phyloP scores from a whole-genome alignment of 1,140 invertebrate species.

The Reticulitermes speratus region DNA sequence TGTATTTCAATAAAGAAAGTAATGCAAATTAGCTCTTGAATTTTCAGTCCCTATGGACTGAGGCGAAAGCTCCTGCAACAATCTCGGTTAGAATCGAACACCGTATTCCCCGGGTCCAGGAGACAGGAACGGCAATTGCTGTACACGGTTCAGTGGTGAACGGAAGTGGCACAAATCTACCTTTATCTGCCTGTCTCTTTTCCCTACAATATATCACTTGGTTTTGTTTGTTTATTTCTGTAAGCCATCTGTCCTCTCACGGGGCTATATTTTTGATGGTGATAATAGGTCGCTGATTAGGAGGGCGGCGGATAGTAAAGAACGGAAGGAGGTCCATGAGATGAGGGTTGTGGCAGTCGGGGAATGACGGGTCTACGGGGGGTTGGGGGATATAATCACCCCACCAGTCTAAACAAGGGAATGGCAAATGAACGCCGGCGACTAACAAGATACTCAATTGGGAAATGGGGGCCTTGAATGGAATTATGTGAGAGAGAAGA shows the following conservation, averaged over 20 bases:
- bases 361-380: not conserved
- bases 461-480: not conserved
- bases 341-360: not conserved
- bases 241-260: not conserved
- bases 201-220: not conserved
- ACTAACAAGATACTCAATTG: not conserved
- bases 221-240: slow-evolving; percentile 3
- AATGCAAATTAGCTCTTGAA: too few species aligned
- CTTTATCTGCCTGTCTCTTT: not conserved
- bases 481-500: not conserved
- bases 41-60: too few species aligned
- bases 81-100: too few species aligned
- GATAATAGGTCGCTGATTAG: slow-evolving; percentile 7
- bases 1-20: too few species aligned
- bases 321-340: not conserved
- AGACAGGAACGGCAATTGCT: too few species aligned
- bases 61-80: too few species aligned
- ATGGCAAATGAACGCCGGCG: slow-evolving; percentile 4
- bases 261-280: not conserved
- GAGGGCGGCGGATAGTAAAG: not conserved
- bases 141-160: not conserved
- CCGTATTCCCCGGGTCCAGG: too few species aligned
- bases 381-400: slow-evolving; percentile 8
- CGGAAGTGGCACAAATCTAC: not conserved
- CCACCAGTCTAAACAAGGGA: slow-evolving; percentile 4